phyloP scores from a whole-genome alignment of 2,888 invertebrate genomes.

The Drosophila sordidula region DNA sequence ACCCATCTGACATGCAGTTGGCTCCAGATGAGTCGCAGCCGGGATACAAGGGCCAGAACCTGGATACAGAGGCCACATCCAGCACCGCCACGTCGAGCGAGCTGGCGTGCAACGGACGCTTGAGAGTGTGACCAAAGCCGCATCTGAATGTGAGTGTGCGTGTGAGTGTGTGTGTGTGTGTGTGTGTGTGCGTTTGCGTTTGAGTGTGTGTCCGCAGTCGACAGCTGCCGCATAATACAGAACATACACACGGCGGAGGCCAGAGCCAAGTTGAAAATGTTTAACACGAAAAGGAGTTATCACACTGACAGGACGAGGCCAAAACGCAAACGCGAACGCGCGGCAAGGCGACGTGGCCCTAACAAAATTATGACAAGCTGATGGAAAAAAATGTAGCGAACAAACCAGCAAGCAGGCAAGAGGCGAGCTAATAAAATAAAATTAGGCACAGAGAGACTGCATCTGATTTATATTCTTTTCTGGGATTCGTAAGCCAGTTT shows the following conservation, averaged over 20 bases:
- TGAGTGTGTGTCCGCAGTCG: constrained; percentile 49
- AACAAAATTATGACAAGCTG: constrained; percentile 74
- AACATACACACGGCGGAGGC: constrained; percentile 44
- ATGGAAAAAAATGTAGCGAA: constrained; percentile 46
- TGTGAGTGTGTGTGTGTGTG: constrained; percentile 11
- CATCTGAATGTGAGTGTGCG: constrained; percentile 27
- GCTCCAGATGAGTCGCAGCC: constrained; percentile 65
- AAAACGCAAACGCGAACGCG: constrained; percentile 22
- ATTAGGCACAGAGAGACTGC: background rate
- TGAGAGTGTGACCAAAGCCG: constrained; percentile 68
- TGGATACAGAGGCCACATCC: constrained; percentile 19
- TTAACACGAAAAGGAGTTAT: constrained; percentile 81
- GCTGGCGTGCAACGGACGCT: constrained; percentile 70
- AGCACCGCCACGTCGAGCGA: constrained; percentile 19
- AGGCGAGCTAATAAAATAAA: constrained; percentile 10
- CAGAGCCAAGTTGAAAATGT: constrained; percentile 74
- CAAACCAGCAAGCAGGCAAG: constrained; percentile 2
- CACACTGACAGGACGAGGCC: constrained; percentile 66
- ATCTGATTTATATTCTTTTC: background rate
- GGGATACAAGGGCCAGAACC: constrained; percentile 15
- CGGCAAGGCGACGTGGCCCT: constrained; percentile 40
- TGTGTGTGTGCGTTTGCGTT: constrained; percentile 26
- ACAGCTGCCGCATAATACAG: constrained; percentile 72
- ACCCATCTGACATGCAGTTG: constrained; percentile 72
- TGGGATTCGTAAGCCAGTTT: background rate